phyloP scores from a whole-genome alignment of 2,797 vertebrate genomes.

The Gymnoscopelus braueri region DNA sequence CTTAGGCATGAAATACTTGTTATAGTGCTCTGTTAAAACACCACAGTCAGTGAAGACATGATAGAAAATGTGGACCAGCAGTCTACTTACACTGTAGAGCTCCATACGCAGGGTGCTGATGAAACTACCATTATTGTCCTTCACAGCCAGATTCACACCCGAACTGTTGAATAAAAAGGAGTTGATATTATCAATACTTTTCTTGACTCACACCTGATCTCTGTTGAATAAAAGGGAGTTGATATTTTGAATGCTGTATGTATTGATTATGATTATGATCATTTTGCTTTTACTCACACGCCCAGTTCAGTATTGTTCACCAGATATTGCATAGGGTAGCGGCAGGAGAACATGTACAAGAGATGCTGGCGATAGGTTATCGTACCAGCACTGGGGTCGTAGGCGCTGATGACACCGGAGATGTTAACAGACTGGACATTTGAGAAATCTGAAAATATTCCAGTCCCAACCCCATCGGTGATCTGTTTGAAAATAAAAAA shows the following conservation, averaged over 20 bases:
- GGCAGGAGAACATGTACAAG: constrained; percentile 80
- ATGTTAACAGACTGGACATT: constrained; percentile 75
- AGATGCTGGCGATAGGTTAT: constrained; percentile 76
- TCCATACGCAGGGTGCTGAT: constrained; percentile 76
- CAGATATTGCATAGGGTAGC: constrained; percentile 80
- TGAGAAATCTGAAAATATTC: constrained; percentile 69
- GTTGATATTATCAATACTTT: not conserved
- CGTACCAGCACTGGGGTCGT: constrained; percentile 54
- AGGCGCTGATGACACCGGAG: constrained; percentile 70
- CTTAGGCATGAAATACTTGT: not conserved
- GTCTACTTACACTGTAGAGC: constrained; percentile 71
- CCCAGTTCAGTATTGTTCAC: constrained; percentile 78
- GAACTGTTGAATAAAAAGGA: constrained; percentile 60
- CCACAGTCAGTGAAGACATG: too few relatives aligned
- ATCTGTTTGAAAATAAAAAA: constrained; percentile 55
- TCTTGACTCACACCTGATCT: too few relatives aligned
- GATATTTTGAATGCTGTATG: too few relatives aligned
- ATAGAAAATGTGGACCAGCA: not conserved
- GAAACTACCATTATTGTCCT: constrained; percentile 80
- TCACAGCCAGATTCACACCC: constrained; percentile 72
- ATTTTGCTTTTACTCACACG: constrained; percentile 73
- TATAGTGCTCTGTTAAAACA: not conserved
- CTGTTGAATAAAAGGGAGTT: too few relatives aligned
- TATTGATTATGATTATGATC: too few relatives aligned
- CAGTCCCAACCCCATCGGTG: constrained; percentile 50